These are phyloP conservation scores for Perca flavescens DNA, from an alignment of 2,113 vertebrate species.

Conservation along the genomic window DNA sequence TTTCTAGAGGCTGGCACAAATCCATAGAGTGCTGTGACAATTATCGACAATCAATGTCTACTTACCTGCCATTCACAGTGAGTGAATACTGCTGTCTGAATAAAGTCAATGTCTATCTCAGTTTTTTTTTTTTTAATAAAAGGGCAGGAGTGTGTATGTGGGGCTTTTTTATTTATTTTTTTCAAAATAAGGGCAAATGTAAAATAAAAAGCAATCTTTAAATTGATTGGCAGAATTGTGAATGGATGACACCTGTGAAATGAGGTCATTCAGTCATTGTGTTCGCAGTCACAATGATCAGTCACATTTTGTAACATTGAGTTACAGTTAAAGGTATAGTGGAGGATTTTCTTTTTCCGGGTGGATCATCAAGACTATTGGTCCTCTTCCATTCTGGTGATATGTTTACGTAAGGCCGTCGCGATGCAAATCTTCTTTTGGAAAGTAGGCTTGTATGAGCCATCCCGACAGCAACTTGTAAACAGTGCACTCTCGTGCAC, in stretches of 20 bases:
- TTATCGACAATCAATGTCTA: conserved; percentile 76
- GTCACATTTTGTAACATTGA: not conserved
- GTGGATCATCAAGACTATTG: no score
- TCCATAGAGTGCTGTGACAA: conserved; percentile 68
- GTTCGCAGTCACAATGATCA: not conserved
- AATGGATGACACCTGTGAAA: conserved; percentile 20
- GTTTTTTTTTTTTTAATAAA: conserved; percentile 58
- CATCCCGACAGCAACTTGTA: no score
- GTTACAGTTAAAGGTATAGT: no score
- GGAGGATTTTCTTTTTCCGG: no score
- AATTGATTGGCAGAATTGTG: not conserved
- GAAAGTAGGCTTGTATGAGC: no score
- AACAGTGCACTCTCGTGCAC: no score
- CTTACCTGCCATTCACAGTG: conserved; percentile 77
- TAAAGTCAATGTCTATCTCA: conserved; percentile 27
- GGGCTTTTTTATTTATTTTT: not conserved
- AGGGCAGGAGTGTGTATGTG: not conserved
- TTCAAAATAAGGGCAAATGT: conserved; percentile 46
- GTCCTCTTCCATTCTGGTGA: no score
- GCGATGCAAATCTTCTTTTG: no score
- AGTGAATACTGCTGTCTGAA: conserved; percentile 66
- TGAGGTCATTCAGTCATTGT: conserved; percentile 17
- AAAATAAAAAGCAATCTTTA: not conserved
- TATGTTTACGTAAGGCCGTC: no score
- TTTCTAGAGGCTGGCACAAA: conserved; percentile 64